Evolutionary conservation across 2,888 invertebrate genomes (phyloP).

Genomic region (Trachelus tabidus): DNA sequence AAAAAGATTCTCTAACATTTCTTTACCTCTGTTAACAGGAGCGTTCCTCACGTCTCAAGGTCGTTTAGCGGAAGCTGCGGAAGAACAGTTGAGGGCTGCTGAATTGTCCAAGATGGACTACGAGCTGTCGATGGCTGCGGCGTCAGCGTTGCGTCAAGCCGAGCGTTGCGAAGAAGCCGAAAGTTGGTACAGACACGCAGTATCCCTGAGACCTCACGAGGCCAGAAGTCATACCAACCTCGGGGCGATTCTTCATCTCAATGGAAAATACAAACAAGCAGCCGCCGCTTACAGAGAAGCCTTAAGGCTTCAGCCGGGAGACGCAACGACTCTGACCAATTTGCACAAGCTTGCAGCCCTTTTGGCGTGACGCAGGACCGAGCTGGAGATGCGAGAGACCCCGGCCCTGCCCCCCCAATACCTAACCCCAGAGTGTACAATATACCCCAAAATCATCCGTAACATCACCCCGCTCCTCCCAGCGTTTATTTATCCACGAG

Average conservation of each 20-base stretch:
- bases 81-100: constrained; percentile 82
- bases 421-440: neutral
- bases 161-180: constrained; percentile 86
- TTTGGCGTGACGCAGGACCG: constrained; percentile 67
- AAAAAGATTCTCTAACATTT: neutral
- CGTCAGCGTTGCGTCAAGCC: constrained; percentile 86
- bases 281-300: constrained; percentile 89
- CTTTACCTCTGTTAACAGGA: constrained; percentile 70
- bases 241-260: constrained; percentile 93
- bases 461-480: constrained; percentile 40
- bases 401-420: neutral
- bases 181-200: constrained; percentile 83
- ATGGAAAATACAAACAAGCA: constrained; percentile 90
- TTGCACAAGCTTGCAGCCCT: constrained; percentile 78
- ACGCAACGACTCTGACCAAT: constrained; percentile 89
- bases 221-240: constrained; percentile 93
- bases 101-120: constrained; percentile 83
- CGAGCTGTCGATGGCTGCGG: constrained; percentile 87
- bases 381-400: constrained; percentile 17
- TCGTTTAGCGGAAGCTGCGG: constrained; percentile 84
- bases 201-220: constrained; percentile 74
- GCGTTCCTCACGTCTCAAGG: constrained; percentile 87
- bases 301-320: constrained; percentile 86
- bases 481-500: constrained; percentile 53
- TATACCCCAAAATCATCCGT: constrained; percentile 32